These are phyloP conservation scores for Epistrophe eligans DNA, from an alignment of 2,888 invertebrate genomes.

Conservation along the genomic window DNA sequence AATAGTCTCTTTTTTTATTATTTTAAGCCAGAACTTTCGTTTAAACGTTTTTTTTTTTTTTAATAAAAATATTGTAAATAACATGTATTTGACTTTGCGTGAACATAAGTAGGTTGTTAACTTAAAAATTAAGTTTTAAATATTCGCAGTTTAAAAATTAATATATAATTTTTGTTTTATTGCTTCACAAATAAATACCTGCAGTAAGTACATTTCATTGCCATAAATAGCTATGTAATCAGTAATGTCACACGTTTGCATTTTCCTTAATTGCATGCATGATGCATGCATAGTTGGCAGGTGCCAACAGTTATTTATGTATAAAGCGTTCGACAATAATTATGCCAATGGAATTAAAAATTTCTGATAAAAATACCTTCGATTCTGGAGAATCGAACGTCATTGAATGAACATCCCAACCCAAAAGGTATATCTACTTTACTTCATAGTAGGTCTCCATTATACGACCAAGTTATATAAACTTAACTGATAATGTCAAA, in stretches of 20 bases:
- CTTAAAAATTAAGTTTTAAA: too few relatives aligned
- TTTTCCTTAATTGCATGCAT: not conserved
- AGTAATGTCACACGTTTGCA: not conserved
- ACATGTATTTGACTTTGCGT: too few relatives aligned
- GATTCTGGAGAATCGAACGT: not conserved
- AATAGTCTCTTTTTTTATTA: too few relatives aligned
- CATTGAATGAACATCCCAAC: constrained; percentile 20
- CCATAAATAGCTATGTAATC: not conserved
- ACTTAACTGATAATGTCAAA: constrained; percentile 53
- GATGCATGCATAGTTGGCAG: not conserved
- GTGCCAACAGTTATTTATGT: not conserved
- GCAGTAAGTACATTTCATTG: too few relatives aligned
- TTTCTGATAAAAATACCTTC: not conserved
- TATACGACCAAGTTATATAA: constrained; percentile 40
- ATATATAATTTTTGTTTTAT: too few relatives aligned
- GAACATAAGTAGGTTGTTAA: too few relatives aligned
- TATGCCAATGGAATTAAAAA: constrained; percentile 20
- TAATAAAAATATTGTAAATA: too few relatives aligned
- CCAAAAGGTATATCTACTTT: not conserved
- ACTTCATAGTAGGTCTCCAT: not conserved
- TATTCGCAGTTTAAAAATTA: too few relatives aligned
- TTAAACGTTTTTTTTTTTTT: too few relatives aligned
- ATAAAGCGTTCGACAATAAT: not conserved
- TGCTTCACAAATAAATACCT: too few relatives aligned
- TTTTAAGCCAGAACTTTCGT: too few relatives aligned